Evolutionary conservation across 2,113 vertebrate species (phyloP), one percentile per base, ranked within the genome.

Genomic region (Heterochromis multidens): DNA sequence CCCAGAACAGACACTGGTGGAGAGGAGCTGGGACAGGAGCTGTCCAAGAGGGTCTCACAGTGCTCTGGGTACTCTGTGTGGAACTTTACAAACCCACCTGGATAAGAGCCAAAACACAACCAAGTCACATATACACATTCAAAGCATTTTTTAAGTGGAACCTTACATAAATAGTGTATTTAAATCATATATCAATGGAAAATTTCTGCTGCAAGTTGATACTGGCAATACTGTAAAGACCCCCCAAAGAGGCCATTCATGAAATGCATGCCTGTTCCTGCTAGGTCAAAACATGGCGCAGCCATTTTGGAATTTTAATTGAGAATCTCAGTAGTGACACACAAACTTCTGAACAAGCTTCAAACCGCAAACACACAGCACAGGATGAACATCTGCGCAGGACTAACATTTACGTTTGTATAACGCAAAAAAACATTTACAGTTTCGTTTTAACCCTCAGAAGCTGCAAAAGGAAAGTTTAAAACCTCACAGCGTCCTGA

Each of bases 51-150:
- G 40, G 95, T 97, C 93, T 98, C 97, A 72, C 97, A 98, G 84
- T 97, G 95, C 7, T 97, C 95, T 29, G 97, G 97, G 79, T 94
- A 98, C 86, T 97, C 96, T 0, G 95, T 95, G 78, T 98, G 97
- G 87, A 98, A 98, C 90, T 96, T 97, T 67, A 94, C 94, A 94
- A 98, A 98, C 82, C 97, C 97, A 87, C 97, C 97, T 98, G 94
- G 58, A 43, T 31, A 59, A 37, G 40, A 37, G 84, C 21, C 79
- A 88, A 72, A 74, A 58, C 7, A 83, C 7, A 87, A 43, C 72
- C 82, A 80, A 84, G 59, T 67, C 56, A 78, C 43, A 65, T 33
- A 2, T 62, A 19, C 6, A 27, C 3, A 29, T 14, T 33, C 60
- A 62, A 29, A 59, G 7, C 10, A 0, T 31, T 72, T 49, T 29